A percentile compares a stretch with the other conserved stretches of the same genome.
These are phyloP conservation scores for Caenorhabditis sp. DNA, from an alignment of 2,888 invertebrate genomes.

Conservation along the genomic window DNA sequence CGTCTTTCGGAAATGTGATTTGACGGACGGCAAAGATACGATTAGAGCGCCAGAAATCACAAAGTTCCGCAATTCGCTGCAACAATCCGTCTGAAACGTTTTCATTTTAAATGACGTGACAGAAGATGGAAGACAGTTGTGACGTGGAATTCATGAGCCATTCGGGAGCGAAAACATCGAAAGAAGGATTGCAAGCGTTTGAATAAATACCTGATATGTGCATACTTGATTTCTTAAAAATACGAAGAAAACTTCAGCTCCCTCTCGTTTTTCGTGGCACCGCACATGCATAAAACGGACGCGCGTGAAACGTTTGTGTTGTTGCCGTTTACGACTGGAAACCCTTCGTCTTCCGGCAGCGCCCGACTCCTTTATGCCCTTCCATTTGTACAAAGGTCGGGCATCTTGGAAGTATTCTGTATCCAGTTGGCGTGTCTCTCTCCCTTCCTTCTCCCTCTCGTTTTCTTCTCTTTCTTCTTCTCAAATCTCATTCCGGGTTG, in stretches of 20 bases:
- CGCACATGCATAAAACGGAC: not conserved
- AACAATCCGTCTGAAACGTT: not conserved
- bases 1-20: slow-evolving; percentile 29
- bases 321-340: slow-evolving; percentile 2
- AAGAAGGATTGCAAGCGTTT: slow-evolving; percentile 12
- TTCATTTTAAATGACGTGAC: not conserved
- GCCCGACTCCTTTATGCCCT: slow-evolving; percentile 40
- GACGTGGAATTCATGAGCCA: no score
- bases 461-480: slow-evolving; percentile 6
- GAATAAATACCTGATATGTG: slow-evolving; percentile 31
- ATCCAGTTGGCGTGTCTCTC: slow-evolving; percentile 22
- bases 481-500: slow-evolving; percentile 4
- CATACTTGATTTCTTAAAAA: not conserved
- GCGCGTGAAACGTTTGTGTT: not conserved
- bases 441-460: slow-evolving; percentile 3
- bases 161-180: not conserved
- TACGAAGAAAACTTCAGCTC: not conserved
- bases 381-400: no score
- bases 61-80: slow-evolving; percentile 3
- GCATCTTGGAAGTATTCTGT: slow-evolving; percentile 20
- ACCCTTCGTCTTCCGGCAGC: not conserved
- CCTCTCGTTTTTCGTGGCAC: no score
- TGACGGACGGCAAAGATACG: slow-evolving; percentile 27
- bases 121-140: no score
- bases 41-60: slow-evolving; percentile 15